Evolutionary conservation across 92 coral and sea anemone species (phyloP).

Genomic region (Metridium senile): DNA sequence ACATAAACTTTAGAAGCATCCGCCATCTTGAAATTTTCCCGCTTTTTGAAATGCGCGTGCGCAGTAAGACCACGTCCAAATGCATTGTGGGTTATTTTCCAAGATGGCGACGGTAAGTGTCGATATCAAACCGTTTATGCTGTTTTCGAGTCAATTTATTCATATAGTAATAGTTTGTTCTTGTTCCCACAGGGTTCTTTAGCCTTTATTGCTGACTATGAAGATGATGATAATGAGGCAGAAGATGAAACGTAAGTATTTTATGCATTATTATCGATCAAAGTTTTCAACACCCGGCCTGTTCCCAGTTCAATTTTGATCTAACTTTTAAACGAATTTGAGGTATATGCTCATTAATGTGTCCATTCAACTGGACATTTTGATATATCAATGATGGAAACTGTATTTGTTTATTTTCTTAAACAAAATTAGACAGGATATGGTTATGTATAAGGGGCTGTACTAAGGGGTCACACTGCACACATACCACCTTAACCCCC

Average conservation of each 20-base stretch:
- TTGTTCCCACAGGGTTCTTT: conserved; percentile 46
- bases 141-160: neutral
- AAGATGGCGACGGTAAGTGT: conserved; percentile 88
- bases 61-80: conserved; percentile 25
- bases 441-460: too few species aligned
- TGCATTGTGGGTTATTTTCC: conserved; percentile 27
- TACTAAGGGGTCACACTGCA: too few species aligned
- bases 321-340: neutral
- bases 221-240: conserved; percentile 72
- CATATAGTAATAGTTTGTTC: conserved; percentile 6
- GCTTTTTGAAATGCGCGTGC: conserved; percentile 85
- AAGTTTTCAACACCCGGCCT: neutral
- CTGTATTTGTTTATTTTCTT: too few species aligned
- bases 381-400: too few species aligned
- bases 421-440: too few species aligned
- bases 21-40: conserved; percentile 97
- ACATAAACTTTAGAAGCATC: conserved; percentile 56
- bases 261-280: neutral
- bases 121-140: neutral
- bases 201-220: conserved; percentile 66
- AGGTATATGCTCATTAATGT: too few species aligned
- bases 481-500: too few species aligned
- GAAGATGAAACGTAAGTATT: conserved; percentile 58
- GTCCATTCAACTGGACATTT: too few species aligned
- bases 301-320: neutral